phyloP scores from a whole-genome alignment of 2,113 vertebrate species.

The Vombatus ursinus region DNA sequence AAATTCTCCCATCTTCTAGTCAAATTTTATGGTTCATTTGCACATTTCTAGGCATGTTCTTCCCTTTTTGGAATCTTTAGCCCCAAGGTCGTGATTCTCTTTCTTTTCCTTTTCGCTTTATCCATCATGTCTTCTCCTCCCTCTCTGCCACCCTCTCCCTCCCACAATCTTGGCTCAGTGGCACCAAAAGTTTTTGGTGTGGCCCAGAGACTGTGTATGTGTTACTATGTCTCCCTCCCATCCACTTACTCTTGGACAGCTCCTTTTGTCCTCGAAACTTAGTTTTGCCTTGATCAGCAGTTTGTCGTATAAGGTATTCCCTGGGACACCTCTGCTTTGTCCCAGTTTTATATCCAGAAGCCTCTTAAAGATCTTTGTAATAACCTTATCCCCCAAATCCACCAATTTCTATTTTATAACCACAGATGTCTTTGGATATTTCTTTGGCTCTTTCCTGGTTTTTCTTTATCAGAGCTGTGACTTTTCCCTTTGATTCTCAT shows the following conservation, averaged over 20 bases:
- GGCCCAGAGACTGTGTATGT: neutral
- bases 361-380: slow-evolving; percentile 41
- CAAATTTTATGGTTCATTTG: neutral
- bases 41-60: neutral
- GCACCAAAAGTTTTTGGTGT: neutral
- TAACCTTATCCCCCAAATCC: neutral
- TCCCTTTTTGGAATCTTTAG: neutral
- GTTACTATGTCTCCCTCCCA: neutral
- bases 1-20: slow-evolving; percentile 17
- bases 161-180: neutral
- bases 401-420: neutral
- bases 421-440: neutral
- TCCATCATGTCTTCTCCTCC: slow-evolving; percentile 17
- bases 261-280: neutral
- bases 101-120: slow-evolving; percentile 1
- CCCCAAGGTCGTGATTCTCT: neutral
- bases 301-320: slow-evolving; percentile 13
- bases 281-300: neutral
- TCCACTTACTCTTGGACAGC: neutral
- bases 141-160: slow-evolving; percentile 26
- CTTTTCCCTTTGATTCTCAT: neutral
- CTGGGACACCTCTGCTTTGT: slow-evolving; percentile 45
- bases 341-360: slow-evolving; percentile 28
- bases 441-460: neutral
- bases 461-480: neutral